phyloP scores from a whole-genome alignment of 2,797 vertebrate genomes.

The Alectoris magna region DNA sequence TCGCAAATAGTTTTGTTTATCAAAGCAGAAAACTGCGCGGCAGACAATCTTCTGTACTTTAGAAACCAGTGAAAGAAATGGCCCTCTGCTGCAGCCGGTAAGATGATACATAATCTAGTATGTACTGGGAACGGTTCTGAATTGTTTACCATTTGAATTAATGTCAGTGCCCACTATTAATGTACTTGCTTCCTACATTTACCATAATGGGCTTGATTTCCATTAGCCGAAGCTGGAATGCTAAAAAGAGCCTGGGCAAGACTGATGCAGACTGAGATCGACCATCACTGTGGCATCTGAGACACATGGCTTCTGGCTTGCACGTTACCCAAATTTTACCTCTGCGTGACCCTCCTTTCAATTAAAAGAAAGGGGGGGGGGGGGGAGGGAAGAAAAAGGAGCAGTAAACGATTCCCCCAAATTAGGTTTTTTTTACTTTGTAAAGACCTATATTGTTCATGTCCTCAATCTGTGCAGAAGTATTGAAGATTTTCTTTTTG shows the following conservation, averaged over 20 bases:
- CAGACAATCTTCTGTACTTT: background rate
- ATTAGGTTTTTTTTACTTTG: conserved; percentile 81
- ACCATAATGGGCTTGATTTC: conserved; percentile 69
- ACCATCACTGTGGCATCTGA: conserved; percentile 29
- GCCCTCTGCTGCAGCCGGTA: conserved; percentile 26
- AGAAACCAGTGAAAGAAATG: background rate
- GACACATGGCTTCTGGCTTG: conserved; percentile 13
- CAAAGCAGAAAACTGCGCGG: background rate
- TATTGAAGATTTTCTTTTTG: conserved; percentile 83
- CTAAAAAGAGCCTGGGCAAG: conserved; percentile 57
- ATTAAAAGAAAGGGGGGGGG: background rate
- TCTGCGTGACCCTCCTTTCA: conserved; percentile 74
- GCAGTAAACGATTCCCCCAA: conserved; percentile 80
- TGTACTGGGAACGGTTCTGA: conserved; percentile 51
- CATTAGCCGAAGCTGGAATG: conserved; percentile 64
- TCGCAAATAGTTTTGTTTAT: conserved; percentile 6
- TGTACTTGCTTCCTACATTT: conserved; percentile 62
- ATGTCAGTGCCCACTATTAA: conserved; percentile 69
- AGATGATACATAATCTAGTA: conserved; percentile 18
- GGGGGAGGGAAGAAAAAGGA: background rate
- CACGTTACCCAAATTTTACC: conserved; percentile 66
- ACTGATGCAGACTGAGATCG: conserved; percentile 50
- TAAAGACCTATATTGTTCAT: conserved; percentile 78
- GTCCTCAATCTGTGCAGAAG: conserved; percentile 78
- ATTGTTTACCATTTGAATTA: conserved; percentile 71